Evolutionary conservation across 37 sponge, comb jelly and placozoan species (phyloP), one percentile per base, ranked within the genome.

Genomic region (Axinella damicornis): DNA sequence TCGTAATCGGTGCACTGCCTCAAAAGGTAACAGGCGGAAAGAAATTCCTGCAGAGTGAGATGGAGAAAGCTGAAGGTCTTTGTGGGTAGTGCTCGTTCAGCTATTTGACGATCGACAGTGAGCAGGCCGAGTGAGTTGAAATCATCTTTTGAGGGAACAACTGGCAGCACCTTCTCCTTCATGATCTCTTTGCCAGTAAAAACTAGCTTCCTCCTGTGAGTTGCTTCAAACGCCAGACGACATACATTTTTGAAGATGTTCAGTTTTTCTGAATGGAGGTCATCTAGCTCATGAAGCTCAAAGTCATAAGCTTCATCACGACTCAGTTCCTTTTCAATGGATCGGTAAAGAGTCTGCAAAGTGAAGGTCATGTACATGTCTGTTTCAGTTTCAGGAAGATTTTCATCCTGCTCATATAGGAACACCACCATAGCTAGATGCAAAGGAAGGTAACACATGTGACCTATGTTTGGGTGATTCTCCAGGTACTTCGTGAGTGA

Each of bases 371-470:
- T 16, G 55, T 88, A 81, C 40, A 88, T 38, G 0, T 81, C 83
- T n/a, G 88, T 76, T 64, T 81, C 77, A 28, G 82, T 82, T 2
- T 81, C 71, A 38, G 88, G 88, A 37, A 88, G 88, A 20, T 65
- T 46, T 11, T 39, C 57, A 57, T 28, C 71, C 0, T 40, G 21
- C 0, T 46, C 9, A 36, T 53, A 53, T 57, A 76, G 57, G 59
- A 53, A 88, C 1, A 88, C 37, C 20, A 88, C 56, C 76, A 88
- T 81, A 24, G 82, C 88, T 57, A 88, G 53, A 54, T 88, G 88
- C 20, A 88, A 70, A 31, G 88, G 88, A 54, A 88, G 52, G 41
- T 88, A 88, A 24, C 88, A 88, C 77, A 88, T 81, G 27, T 55
- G 58, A 33, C 15, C 36, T 2, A 88, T 66, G n/a, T 81, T 88